Evolutionary conservation across 2,888 invertebrate genomes (phyloP).

Genomic region (Neoaliturus tenellus): DNA sequence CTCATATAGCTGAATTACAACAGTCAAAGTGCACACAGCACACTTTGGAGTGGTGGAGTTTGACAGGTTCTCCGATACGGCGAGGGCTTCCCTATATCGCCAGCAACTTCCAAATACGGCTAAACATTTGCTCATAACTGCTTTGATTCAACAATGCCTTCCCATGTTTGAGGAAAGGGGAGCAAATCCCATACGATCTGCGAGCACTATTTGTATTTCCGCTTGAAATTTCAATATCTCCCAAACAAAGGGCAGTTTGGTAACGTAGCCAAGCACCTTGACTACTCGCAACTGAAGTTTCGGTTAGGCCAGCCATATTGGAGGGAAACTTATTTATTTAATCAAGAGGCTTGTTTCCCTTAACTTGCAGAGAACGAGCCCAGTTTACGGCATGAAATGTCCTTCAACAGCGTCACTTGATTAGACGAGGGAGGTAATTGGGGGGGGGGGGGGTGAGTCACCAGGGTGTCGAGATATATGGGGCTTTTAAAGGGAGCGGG

Average conservation of each 20-base stretch:
- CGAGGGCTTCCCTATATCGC: too few species aligned
- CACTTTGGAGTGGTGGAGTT: too few species aligned
- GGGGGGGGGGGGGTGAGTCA: slow-evolving; percentile 26
- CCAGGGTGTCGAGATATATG: slow-evolving; percentile 8
- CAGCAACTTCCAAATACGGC: not conserved
- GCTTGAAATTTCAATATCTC: not conserved
- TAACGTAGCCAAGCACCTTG: not conserved
- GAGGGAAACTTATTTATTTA: not conserved
- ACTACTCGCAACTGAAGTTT: too few species aligned
- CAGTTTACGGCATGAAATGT: slow-evolving; percentile 8
- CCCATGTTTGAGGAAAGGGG: not conserved
- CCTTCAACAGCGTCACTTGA: slow-evolving; percentile 4
- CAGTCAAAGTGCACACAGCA: too few species aligned
- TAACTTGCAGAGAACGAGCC: not conserved
- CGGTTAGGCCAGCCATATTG: not conserved
- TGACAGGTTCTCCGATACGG: too few species aligned
- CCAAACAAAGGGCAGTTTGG: not conserved
- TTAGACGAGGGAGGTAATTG: not conserved
- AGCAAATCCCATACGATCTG: not conserved
- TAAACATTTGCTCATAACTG: not conserved
- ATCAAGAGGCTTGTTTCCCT: slow-evolving; percentile 8
- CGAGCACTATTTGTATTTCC: not conserved
- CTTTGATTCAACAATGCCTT: not conserved
- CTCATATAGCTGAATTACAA: too few species aligned
- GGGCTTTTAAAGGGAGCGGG: not conserved